Conservation (phyloP, 2,797 vertebrate genomes). For the Sternarchorhynchus goeldii region DNA sequence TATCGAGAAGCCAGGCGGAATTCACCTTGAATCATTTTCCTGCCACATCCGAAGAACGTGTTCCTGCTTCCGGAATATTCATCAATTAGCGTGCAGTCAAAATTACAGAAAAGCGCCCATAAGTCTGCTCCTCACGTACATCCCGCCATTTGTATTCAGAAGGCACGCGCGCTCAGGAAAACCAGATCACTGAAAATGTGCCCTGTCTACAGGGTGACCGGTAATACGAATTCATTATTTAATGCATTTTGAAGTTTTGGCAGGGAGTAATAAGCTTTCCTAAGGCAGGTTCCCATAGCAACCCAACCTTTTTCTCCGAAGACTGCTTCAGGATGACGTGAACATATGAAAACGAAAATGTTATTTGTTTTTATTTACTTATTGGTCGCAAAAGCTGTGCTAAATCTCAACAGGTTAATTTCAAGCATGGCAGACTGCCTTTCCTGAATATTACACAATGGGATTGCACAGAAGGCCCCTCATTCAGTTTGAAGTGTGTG, state of each 20-base stretch:
- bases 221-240: constrained; percentile 61
- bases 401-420: constrained; percentile 14
- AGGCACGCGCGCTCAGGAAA: neutral
- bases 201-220: constrained; percentile 40
- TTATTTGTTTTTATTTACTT: neutral
- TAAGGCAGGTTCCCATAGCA: constrained; percentile 67
- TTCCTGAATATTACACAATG: neutral
- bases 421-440: constrained; percentile 4
- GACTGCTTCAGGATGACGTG: constrained; percentile 47
- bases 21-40: neutral
- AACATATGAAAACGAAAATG: constrained; percentile 33
- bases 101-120: neutral
- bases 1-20: neutral
- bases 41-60: neutral
- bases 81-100: neutral
- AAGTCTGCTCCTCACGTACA: neutral
- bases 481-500: neutral
- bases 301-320: constrained; percentile 42
- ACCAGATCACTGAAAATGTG: constrained; percentile 24
- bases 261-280: constrained; percentile 67
- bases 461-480: neutral
- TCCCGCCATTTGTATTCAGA: constrained; percentile 40
- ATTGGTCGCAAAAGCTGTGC: neutral
- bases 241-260: constrained; percentile 66
- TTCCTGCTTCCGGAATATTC: neutral